Evolutionary conservation across 2,888 invertebrate species (phyloP), one percentile per base, ranked within the genome.

Genomic region (Pandemis heparana): DNA sequence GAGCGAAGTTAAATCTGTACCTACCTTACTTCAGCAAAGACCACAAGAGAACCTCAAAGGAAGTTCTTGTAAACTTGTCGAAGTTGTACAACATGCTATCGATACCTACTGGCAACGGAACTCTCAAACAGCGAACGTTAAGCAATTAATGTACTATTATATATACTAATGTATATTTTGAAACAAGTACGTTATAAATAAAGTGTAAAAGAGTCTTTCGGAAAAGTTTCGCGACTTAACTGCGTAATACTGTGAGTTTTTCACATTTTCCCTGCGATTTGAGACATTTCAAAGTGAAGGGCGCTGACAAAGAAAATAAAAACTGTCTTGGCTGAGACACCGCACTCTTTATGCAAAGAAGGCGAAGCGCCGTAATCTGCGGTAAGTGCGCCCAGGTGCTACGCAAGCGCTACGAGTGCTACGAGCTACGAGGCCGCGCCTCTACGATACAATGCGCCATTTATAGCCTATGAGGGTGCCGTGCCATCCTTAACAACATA

Each of bases 321-420:
- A 74, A 69, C 74, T 69, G 69, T 65, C 69, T 51, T 60, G 59
- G 69, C 64, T 51, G 60, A 74, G 79, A 76, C 75, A 82, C 79
- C 80, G 79, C 81, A 82, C 82, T 86, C 71, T 72, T 85, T 84
- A 85, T 86, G 84, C 82, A 83, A 85, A 83, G 78, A 80, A 79
- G 80, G 79, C 76, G 77, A 86, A 85, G 81, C 83, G 82, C 78
- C 77, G 84, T 87, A 89, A 89, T 88, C 86, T 86, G 80, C 79
- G 80, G 82, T 87, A 87, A 89, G 88, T 85, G 85, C 79, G 82
- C 81, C 73, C 85, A 89, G 88, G 87, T 90, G 88, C 88, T 87
- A 89, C 87, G 83, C 75, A 77, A 78, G 79, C 78, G 85, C 85
- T 87, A 85, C 86, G 85, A 83, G 80, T 79, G 81, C 86, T 84